Evolutionary conservation across 1,140 invertebrate genomes (phyloP), one percentile per base, ranked within the genome.

Genomic region (Drosophila tani): DNA sequence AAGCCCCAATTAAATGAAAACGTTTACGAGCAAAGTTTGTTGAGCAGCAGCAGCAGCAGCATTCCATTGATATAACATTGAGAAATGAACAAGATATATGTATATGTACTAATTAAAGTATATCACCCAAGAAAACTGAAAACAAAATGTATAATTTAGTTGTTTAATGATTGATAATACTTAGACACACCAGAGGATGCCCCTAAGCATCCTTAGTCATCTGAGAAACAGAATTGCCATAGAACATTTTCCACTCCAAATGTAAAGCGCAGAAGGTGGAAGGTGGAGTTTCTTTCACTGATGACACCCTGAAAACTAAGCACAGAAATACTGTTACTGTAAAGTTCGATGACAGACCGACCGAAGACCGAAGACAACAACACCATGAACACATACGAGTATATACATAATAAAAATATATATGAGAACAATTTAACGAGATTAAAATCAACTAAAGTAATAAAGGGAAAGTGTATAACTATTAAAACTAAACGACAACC

Each of bases 401-500:
- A 78, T 77, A 78, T 66, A 77, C 56, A 78, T 69, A 78, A 76
- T 59, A 56, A 47, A 58, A 66, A 85, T 77, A 73, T 88, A 87
- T 84, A 84, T 84, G 76, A 84, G 65, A 90, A 75, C 62, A 81
- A 85, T 88, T 87, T 85, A 88, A 88, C 74, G 84, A 90, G 79
- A 88, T 79, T 79, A 90, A 90, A 88, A 90, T 90, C 79, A 90
- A 85, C 86, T 84, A 88, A 82, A 75, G 62, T 86, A 90, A 91
- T 90, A 90, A 91, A 91, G 75, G 78, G 64, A 91, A 86, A 76
- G 80, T 91, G 86, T 91, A 91, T 91, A 91, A 91, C 87, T 91
- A 90, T 82, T 90, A 85, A 91, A 91, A 82, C 86, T 91, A 82
- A 56, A 91, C 64, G 63, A 81, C 69, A 71, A 32, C 55, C 41